A percentile compares a stretch with the other conserved stretches of the same genome.
Evolutionary conservation across 2,113 vertebrate genomes (phyloP).

Genomic region (Nicator chloris): DNA sequence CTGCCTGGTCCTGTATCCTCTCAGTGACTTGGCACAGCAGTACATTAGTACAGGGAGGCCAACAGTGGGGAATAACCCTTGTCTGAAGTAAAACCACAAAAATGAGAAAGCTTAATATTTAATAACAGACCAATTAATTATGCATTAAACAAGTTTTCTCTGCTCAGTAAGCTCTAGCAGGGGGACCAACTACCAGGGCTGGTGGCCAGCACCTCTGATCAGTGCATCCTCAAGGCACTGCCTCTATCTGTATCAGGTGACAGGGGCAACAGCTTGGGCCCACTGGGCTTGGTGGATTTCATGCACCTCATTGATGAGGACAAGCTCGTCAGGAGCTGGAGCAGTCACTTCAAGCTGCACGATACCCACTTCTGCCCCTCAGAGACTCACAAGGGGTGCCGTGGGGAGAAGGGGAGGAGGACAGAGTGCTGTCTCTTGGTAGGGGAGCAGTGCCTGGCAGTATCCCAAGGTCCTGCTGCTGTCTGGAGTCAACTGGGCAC

Average conservation of each 20-base stretch:
- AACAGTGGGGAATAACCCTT: constrained; percentile 20
- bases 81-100: constrained; percentile 41
- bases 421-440: background rate
- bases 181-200: constrained; percentile 3
- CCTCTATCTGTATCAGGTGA: background rate
- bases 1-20: background rate
- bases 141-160: constrained; percentile 58
- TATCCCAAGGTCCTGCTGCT: background rate
- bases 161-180: constrained; percentile 27
- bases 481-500: background rate
- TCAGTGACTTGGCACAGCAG: background rate
- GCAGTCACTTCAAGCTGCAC: background rate
- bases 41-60: background rate
- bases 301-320: background rate
- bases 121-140: constrained; percentile 63
- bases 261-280: background rate
- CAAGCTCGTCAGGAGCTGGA: background rate
- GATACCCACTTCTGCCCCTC: accelerated
- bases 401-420: background rate
- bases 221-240: background rate
- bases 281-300: background rate
- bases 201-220: constrained; percentile 19
- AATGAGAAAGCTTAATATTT: constrained; percentile 62
- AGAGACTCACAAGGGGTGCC: background rate
- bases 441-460: background rate